Conservation (phyloP, 2,113 vertebrate genomes). For the Caretta caretta region DNA sequence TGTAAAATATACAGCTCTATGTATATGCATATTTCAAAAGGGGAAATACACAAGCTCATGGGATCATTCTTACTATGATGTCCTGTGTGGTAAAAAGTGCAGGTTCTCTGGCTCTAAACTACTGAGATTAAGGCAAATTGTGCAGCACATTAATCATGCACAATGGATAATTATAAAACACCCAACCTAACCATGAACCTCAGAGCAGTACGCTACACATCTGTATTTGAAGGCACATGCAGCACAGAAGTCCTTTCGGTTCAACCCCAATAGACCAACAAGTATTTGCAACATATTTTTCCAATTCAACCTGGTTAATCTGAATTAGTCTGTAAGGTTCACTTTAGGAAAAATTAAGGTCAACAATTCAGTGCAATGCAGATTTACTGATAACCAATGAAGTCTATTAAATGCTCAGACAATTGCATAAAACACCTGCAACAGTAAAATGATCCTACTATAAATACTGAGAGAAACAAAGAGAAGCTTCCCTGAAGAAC, state of each 20-base stretch:
- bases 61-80: neutral
- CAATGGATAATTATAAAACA: neutral
- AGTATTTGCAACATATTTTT: neutral
- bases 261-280: neutral
- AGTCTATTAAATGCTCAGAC: neutral
- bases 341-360: neutral
- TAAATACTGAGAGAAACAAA: neutral
- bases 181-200: neutral
- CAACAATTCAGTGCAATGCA: neutral
- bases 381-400: neutral
- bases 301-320: neutral
- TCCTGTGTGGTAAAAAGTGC: neutral
- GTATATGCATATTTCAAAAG: neutral
- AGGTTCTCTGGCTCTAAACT: neutral
- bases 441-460: neutral
- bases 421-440: rapidly evolving
- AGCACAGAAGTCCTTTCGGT: neutral
- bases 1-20: neutral
- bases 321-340: neutral
- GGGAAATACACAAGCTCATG: neutral
- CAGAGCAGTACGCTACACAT: neutral
- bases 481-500: neutral
- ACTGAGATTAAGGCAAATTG: neutral
- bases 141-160: neutral
- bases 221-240: neutral